Evolutionary conservation across 2,113 vertebrate species (phyloP).

Genomic region (Butorides virescens): DNA sequence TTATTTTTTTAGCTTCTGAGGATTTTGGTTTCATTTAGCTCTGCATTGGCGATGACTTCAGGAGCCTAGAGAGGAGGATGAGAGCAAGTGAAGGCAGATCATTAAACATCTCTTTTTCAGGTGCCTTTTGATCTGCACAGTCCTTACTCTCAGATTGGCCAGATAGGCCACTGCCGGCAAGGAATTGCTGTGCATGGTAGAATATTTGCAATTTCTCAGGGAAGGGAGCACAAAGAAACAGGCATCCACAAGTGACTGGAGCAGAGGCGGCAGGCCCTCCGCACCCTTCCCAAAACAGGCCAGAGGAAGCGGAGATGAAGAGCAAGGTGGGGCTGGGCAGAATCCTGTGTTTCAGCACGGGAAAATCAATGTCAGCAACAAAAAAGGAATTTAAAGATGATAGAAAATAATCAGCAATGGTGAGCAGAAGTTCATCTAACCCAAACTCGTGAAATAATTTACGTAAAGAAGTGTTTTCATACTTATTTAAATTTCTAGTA

Average conservation of each 20-base stretch:
- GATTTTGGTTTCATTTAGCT: background rate
- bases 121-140: too few relatives aligned
- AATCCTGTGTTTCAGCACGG: background rate
- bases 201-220: background rate
- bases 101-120: background rate
- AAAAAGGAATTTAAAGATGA: background rate
- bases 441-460: background rate
- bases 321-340: background rate
- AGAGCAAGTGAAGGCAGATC: background rate
- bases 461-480: background rate
- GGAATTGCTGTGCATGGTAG: rapidly evolving
- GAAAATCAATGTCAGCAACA: background rate
- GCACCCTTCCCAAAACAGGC: background rate
- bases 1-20: background rate
- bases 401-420: background rate
- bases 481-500: background rate
- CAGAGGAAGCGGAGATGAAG: background rate
- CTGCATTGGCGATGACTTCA: background rate
- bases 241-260: rapidly evolving
- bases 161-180: background rate
- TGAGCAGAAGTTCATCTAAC: background rate
- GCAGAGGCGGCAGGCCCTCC: background rate
- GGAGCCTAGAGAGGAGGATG: background rate
- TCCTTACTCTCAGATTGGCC: background rate
- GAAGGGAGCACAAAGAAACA: background rate